Evolutionary conservation across 37 sponge, comb jelly and placozoan genomes (phyloP), one percentile per base, ranked within the genome.

Genomic region (Beroe forskalii): DNA sequence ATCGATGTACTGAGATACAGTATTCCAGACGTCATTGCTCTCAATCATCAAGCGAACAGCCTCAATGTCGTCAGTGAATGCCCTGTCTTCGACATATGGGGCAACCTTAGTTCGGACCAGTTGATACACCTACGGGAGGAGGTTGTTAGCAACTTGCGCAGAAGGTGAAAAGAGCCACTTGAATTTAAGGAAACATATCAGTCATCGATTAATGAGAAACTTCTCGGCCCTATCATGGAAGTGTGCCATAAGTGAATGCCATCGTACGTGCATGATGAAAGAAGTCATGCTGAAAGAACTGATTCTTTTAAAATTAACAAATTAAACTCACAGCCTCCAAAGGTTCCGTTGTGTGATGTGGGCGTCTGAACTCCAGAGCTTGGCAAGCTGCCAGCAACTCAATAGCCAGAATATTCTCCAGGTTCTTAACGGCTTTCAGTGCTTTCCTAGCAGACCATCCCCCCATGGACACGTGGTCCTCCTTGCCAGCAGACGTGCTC

Each of bases 401-500:
- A 91, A 98, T 98, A 23, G 96, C 99, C 61, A 96, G 41, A 33
- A 98, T 96, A 33, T 91, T 90, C 63, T 97, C 98, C 8, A 96
- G 94, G 44, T 97, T 94, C 41, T 96, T 92, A 32, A 97, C 95
- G 0, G 96, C 95, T 24, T 80, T 93, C n/a, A 98, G 91, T 20
- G 99, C 96, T 92, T 98, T 96, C 76, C 99, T 92, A 12, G 99
- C 99, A 30, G 95, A 90, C 89, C 86, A 96, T 12, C 99, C 99
- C 64, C 99, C 99, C 99, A 98, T 98, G 67, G 99, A 98, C 62
- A 98, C 99, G 60, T 98, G 99, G 90, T 98, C 99, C 89, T 98
- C 99, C n/a, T 91, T 91, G 23, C 94, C 99, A 55, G 96, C 99
- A 27, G 96, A 96, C 9, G 99, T 98, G 62, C 95, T 90, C 90